A percentile compares a stretch with the other conserved stretches of the same genome.
Evolutionary conservation across 2,797 vertebrate species (phyloP).

Genomic region (Lutjanus campechanus): DNA sequence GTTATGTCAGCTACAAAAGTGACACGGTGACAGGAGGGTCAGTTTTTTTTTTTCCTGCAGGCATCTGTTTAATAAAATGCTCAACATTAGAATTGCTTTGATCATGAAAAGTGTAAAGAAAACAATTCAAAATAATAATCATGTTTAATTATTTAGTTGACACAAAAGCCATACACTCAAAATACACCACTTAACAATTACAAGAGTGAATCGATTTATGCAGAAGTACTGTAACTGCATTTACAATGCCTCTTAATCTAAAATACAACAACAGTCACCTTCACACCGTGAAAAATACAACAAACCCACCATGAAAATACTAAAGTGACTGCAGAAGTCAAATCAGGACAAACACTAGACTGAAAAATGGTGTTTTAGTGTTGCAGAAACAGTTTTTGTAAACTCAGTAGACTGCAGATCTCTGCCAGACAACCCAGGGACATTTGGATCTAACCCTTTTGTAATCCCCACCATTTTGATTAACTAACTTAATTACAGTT

Average conservation of each 20-base stretch:
- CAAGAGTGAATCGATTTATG: slow-evolving; percentile 5
- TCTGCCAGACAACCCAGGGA: too few relatives aligned
- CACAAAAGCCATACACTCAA: slow-evolving; percentile 28
- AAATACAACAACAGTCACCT: background rate
- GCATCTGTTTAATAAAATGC: background rate
- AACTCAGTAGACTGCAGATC: too few relatives aligned
- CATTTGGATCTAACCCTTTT: too few relatives aligned
- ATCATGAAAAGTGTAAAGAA: background rate
- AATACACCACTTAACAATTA: slow-evolving; percentile 16
- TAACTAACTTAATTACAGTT: too few relatives aligned
- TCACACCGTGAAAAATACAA: slow-evolving; percentile 12
- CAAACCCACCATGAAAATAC: slow-evolving; percentile 4
- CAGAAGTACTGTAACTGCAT: background rate
- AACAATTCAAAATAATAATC: background rate
- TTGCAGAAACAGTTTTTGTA: background rate
- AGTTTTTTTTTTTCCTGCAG: slow-evolving; percentile 28
- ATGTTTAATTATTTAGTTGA: slow-evolving; percentile 7
- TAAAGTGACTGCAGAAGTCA: background rate
- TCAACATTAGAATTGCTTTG: slow-evolving; percentile 1
- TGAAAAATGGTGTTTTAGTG: background rate
- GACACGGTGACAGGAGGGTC: slow-evolving; percentile 29
- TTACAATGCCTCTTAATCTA: slow-evolving; percentile 15
- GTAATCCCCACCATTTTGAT: too few relatives aligned
- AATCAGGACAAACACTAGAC: background rate
- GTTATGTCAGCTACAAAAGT: slow-evolving; percentile 37